Evolutionary conservation across 2,797 vertebrate genomes (phyloP), one percentile per base, ranked within the genome.

Genomic region (Carapus acus): DNA sequence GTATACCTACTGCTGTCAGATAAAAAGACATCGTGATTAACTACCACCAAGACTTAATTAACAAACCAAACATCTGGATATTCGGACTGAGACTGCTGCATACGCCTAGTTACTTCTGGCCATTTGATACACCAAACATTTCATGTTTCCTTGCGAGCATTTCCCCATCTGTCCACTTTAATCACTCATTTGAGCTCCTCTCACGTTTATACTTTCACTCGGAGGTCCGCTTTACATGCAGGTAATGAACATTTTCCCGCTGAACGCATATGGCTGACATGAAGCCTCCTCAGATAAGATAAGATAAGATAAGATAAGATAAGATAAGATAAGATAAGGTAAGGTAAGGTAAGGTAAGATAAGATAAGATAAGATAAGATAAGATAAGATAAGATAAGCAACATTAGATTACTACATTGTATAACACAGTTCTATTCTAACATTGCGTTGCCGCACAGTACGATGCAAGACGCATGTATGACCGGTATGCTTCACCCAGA

Each of bases 1-100:
- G 42, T 54, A 67, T 76, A 80, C 80, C 77, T 83, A 76, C 82
- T 84, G 79, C 75, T 71, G 62, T 68, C 65, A 70, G 62, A 71
- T 49, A 45, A 50, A 50, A 58, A 71, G 77, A 52, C 49, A 46
- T 43, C 22, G 67, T 69, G 69, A 78, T 80, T 79, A 80, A 75
- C 69, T 62, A 59, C 68, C 66, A 75, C 56, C 49, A 76, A 82
- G 69, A 76, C 70, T 80, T 82, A 80, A 86, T 83, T 83, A 80
- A 83, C 66, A 76, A 77, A 78, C 81, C 72, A 81, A 81, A 79
- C 82, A 84, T 86, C 84, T 84, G 84, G 81, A 78, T 80, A 71
- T 73, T 74, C 73, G 73, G 69, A 68, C 50, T 61, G 44, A 60
- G 66, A 62, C 71, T 71, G 79, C 73, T 86, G 76, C 80, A 79